phyloP scores from a whole-genome alignment of 2,113 vertebrate genomes.

The Oceanodroma tethys region DNA sequence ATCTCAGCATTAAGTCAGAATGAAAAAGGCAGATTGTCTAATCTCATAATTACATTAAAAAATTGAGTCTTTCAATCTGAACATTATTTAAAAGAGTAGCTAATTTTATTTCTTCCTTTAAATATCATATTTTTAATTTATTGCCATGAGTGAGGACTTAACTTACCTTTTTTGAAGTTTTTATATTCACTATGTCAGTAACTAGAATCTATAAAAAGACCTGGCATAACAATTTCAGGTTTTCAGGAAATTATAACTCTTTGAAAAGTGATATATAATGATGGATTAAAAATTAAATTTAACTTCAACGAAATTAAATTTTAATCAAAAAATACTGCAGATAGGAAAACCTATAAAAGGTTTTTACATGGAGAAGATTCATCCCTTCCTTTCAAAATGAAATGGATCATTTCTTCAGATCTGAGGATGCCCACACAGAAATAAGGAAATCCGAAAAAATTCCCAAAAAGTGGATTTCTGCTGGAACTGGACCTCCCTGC shows the following conservation, averaged over 20 bases:
- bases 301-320: not conserved
- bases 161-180: not conserved
- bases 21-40: not conserved
- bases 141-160: not conserved
- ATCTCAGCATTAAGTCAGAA: not conserved
- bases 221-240: not conserved
- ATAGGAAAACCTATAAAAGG: not conserved
- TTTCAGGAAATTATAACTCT: not conserved
- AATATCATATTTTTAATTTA: not conserved
- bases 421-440: not conserved
- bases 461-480: not conserved
- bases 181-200: not conserved
- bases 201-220: not conserved
- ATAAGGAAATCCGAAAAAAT: not conserved
- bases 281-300: not conserved
- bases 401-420: not conserved
- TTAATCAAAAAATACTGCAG: not conserved
- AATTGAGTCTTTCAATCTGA: not conserved
- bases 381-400: not conserved
- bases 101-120: not conserved
- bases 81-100: not conserved
- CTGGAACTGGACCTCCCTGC: not conserved
- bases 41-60: not conserved
- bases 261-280: not conserved
- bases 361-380: not conserved